Evolutionary conservation across 1,140 invertebrate genomes (phyloP), one percentile per base, ranked within the genome.

Genomic region (Zaprionus capensis): DNA sequence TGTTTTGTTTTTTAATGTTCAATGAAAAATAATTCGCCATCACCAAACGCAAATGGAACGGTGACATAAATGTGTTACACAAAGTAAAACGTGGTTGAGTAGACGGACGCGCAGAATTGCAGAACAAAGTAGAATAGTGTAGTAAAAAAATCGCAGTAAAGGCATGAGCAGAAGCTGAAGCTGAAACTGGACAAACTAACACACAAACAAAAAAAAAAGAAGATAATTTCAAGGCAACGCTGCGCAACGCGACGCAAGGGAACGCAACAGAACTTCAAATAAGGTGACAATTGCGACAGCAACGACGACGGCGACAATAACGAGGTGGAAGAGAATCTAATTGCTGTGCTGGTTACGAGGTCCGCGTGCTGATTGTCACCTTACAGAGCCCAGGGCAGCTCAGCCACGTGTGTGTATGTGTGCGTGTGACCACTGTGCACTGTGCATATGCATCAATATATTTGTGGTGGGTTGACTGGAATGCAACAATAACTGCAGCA

Each of bases 11-110:
- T 76, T 77, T 77, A 64, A 68, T 77, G 71, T 20, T 68, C 53
- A 77, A 63, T 68, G 70, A 77, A 73, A 77, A 77, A 38, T 64
- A 68, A 77, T 67, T 78, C 53, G 59, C 59, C 65, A 68, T 51
- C 66, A 64, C 51, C 76, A 70, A 75, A 67, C 44, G 63, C 76
- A 70, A 66, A 76, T 79, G 76, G 76, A 75, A 78, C 78, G 78
- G 76, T 76, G 73, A 71, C 68, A 76, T 71, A 76, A 76, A 76
- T 65, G 59, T 53, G 24, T 70, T 75, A 34, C 67, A 74, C 75
- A 65, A 53, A 63, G 31, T 53, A 72, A 78, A 34, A 55, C 59
- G 67, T 66, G 69, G 64, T 53, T 41, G n/a, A 64, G 56, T 59
- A 58, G 64, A 65, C 36, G 57, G 31, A 58, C 56, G 69, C 44